Evolutionary conservation across 2,888 invertebrate genomes (phyloP).

Genomic region (Pyralis farinalis): DNA sequence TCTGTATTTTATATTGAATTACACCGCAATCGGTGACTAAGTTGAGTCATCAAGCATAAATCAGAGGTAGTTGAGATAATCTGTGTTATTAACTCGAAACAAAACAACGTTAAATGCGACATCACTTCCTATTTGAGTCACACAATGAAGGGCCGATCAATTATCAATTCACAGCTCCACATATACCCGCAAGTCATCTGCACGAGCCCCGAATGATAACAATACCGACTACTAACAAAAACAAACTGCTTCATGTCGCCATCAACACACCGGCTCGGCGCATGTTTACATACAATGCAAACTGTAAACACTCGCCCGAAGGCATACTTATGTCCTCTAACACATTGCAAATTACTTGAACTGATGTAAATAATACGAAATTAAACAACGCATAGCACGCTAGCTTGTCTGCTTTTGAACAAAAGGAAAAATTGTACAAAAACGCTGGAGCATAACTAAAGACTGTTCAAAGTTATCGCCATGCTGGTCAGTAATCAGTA

Average conservation of each 20-base stretch:
- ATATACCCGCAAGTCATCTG: conserved; percentile 34
- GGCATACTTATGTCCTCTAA: conserved; percentile 27
- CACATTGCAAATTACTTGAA: conserved; percentile 28
- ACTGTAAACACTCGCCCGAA: conserved; percentile 36
- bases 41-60: no score
- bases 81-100: no score
- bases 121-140: conserved; percentile 6
- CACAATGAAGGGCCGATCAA: conserved; percentile 29
- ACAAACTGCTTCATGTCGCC: conserved; percentile 39
- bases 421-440: no score
- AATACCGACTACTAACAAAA: conserved; percentile 41
- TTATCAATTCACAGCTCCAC: conserved; percentile 24
- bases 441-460: no score
- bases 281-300: conserved; percentile 33
- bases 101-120: no score
- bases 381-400: background rate
- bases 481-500: conserved; percentile 40
- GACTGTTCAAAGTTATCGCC: background rate
- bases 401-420: background rate
- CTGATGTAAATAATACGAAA: conserved; percentile 23
- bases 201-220: conserved; percentile 39
- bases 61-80: no score
- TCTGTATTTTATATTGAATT: no score
- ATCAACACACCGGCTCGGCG: conserved; percentile 15
- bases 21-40: no score